These are phyloP conservation scores for Menura novaehollandiae DNA, from an alignment of 2,113 vertebrate genomes.

Conservation along the genomic window DNA sequence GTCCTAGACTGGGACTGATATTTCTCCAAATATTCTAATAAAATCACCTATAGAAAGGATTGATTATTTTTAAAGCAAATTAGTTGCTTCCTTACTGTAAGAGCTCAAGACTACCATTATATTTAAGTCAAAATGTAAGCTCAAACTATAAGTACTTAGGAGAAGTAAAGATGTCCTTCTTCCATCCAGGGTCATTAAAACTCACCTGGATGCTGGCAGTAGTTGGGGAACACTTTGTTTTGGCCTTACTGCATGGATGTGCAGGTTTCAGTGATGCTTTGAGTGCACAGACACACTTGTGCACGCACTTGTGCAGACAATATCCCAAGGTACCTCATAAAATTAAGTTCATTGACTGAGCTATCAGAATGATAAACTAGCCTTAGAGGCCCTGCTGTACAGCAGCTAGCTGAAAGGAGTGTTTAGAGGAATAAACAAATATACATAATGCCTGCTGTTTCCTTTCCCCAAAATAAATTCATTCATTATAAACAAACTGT, in stretches of 20 bases:
- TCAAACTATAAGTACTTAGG: neutral
- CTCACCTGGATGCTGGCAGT: neutral
- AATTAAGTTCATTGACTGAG: neutral
- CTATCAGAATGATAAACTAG: neutral
- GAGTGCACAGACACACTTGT: neutral
- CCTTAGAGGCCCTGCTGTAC: neutral
- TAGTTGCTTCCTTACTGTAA: neutral
- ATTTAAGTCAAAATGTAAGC: neutral
- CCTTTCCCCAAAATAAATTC: conserved; percentile 1
- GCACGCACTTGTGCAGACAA: accelerated
- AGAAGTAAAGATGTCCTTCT: neutral
- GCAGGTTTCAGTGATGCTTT: neutral
- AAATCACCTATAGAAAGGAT: neutral
- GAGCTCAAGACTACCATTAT: neutral
- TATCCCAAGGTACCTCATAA: neutral
- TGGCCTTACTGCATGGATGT: neutral
- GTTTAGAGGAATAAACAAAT: neutral
- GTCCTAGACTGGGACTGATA: neutral
- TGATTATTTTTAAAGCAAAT: neutral
- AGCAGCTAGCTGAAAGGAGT: neutral
- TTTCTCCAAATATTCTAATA: neutral
- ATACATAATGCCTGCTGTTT: neutral
- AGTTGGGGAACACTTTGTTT: neutral
- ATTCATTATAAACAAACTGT: conserved; percentile 4
- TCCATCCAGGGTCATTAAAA: neutral